Evolutionary conservation across 2,888 invertebrate species (phyloP).

Genomic region (Tipula unca): DNA sequence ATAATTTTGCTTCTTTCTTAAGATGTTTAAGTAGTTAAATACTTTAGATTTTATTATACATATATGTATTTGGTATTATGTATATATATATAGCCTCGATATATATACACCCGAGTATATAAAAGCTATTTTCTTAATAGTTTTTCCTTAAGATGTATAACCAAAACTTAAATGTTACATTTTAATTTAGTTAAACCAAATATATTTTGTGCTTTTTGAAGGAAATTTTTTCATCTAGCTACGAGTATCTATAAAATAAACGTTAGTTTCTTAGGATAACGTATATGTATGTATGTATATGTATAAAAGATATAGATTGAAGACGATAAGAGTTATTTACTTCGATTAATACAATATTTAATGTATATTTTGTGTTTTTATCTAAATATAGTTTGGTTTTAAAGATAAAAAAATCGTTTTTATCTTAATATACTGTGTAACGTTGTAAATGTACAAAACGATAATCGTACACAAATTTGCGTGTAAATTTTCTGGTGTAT

Average conservation of each 20-base stretch:
- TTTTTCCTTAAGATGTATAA: not conserved
- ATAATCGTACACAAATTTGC: too few species aligned
- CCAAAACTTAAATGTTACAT: not conserved
- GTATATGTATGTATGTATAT: not conserved
- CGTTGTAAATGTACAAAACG: too few species aligned
- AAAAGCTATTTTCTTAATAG: not conserved
- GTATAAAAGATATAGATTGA: not conserved
- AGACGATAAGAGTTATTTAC: not conserved
- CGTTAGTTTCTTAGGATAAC: not conserved
- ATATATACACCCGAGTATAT: too few species aligned
- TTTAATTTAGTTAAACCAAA: not conserved
- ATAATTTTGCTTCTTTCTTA: not conserved
- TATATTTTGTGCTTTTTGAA: not conserved
- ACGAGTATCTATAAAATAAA: not conserved
- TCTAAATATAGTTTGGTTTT: not conserved
- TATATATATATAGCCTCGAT: not conserved
- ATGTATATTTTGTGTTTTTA: not conserved
- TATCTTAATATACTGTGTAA: too few species aligned
- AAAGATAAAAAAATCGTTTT: too few species aligned
- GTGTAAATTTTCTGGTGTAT: too few species aligned
- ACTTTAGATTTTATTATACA: not conserved
- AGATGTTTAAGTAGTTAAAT: not conserved
- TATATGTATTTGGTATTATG: not conserved
- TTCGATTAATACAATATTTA: not conserved
- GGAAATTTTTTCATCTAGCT: not conserved